Percentiles rank a stretch among this genome's conserved stretches.
phyloP scores from a whole-genome alignment of 2,113 vertebrate species.

The Gallinago paraguaiae region DNA sequence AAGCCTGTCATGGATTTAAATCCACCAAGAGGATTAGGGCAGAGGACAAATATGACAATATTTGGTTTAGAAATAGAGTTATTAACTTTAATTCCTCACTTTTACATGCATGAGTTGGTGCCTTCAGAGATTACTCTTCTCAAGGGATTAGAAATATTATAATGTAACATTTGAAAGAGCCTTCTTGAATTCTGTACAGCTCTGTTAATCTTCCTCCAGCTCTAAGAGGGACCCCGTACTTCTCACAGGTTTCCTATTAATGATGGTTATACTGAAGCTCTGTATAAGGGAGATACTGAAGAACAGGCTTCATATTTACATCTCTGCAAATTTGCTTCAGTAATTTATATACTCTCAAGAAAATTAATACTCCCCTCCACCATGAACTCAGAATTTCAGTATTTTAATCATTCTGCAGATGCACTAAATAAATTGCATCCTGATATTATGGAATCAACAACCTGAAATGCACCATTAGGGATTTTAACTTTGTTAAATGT shows the following conservation, averaged over 20 bases:
- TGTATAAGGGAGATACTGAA: neutral
- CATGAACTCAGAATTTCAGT: neutral
- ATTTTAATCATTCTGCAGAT: neutral
- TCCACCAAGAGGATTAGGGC: constrained; percentile 30
- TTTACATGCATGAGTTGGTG: constrained; percentile 39
- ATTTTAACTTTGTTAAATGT: neutral
- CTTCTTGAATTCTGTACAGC: neutral
- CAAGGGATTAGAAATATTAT: constrained; percentile 36
- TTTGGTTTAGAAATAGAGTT: constrained; percentile 56
- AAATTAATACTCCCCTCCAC: neutral
- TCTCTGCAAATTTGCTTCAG: neutral
- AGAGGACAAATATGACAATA: constrained; percentile 48
- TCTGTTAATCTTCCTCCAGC: neutral
- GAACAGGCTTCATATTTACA: neutral
- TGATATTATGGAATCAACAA: neutral
- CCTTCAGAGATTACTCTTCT: constrained; percentile 22
- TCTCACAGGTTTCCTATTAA: neutral
- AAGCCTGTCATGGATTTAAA: constrained; percentile 33
- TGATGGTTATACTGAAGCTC: neutral
- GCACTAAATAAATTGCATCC: neutral
- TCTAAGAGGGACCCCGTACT: neutral
- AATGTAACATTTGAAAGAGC: constrained; percentile 1
- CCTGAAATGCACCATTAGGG: neutral
- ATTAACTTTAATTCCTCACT: constrained; percentile 50
- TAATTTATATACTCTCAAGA: neutral